Conservation (phyloP, 2,888 invertebrate genomes). For the Phaonia tiefii region DNA sequence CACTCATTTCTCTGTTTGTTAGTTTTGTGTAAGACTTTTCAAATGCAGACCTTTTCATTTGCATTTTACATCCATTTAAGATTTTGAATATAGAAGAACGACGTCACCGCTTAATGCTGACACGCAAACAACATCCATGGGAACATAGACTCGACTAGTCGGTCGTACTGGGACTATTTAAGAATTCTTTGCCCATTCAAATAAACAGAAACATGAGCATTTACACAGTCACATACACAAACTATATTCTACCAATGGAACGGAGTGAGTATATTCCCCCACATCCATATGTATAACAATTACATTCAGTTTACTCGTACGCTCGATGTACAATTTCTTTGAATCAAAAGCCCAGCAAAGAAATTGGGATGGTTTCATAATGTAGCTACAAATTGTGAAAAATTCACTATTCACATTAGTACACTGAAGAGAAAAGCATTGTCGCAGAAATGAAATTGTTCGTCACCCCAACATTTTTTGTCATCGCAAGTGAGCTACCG, state of each 20-base stretch:
- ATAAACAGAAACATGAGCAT: neutral
- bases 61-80: constrained; percentile 13
- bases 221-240: constrained; percentile 4
- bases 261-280: neutral
- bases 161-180: neutral
- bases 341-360: neutral
- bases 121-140: neutral
- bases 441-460: too few species aligned
- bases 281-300: neutral
- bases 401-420: too few species aligned
- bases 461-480: too few species aligned
- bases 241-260: neutral
- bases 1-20: neutral
- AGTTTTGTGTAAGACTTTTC: neutral
- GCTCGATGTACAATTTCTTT: neutral
- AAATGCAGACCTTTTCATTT: neutral
- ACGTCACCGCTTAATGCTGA: neutral
- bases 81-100: neutral
- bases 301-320: neutral
- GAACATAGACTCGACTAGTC: neutral
- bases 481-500: too few species aligned
- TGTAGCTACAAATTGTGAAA: too few species aligned
- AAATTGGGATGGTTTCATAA: neutral
- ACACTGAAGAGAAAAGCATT: too few species aligned
- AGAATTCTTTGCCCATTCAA: neutral